Percentiles rank a stretch among this genome's conserved stretches.
These are phyloP conservation scores for Ips typographus DNA, from an alignment of 1,140 invertebrate species.

Conservation along the genomic window DNA sequence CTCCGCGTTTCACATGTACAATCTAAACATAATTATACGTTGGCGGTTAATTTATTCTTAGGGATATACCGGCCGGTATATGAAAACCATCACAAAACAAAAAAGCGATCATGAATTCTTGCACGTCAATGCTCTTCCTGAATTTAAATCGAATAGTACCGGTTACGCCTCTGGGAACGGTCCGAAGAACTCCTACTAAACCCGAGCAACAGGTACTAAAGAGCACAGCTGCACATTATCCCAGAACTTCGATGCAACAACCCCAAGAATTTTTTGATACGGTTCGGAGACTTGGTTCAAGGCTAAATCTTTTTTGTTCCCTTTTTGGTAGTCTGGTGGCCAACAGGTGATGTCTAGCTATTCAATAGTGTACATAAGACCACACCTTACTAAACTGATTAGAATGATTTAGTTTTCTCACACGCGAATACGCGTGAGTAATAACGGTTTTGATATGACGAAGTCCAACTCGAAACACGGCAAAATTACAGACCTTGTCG, in stretches of 20 bases:
- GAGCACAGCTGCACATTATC: constrained; percentile 9
- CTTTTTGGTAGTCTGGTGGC: no score
- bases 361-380: no score
- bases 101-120: neutral
- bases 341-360: no score
- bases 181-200: constrained; percentile 10
- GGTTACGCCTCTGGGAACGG: neutral
- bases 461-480: neutral
- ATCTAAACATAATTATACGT: constrained; percentile 2
- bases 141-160: no score
- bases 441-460: neutral
- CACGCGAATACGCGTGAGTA: neutral
- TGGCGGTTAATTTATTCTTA: constrained; percentile 3
- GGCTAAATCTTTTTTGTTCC: neutral
- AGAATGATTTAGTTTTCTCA: no score
- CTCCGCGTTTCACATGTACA: constrained; percentile 8
- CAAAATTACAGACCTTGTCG: neutral
- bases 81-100: neutral
- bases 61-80: neutral
- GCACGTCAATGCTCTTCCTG: no score
- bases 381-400: no score
- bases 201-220: constrained; percentile 15
- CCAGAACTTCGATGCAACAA: constrained; percentile 13
- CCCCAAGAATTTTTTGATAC: constrained; percentile 11
- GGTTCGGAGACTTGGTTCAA: constrained; percentile 17